Percentiles rank a stretch among this genome's conserved stretches.
phyloP scores from a whole-genome alignment of 2,888 invertebrate genomes.

The Emmelina monodactyla region DNA sequence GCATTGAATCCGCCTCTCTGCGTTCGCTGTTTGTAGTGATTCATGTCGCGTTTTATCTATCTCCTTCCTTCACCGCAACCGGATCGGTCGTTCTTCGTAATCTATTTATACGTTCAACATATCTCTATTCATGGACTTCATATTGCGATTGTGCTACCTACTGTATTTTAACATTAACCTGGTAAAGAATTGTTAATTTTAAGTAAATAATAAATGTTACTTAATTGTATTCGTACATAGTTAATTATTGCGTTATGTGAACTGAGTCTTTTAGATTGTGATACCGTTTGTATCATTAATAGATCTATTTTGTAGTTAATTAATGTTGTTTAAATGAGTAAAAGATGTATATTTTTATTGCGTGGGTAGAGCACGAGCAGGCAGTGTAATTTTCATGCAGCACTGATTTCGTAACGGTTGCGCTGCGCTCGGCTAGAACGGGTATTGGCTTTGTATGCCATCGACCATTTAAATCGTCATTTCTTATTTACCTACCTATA shows the following conservation, averaged over 20 bases:
- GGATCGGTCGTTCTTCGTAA: slow-evolving; percentile 64
- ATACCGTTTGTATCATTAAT: no score
- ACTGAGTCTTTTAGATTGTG: no score
- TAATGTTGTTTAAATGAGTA: no score
- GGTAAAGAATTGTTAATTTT: no score
- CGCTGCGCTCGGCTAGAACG: slow-evolving; percentile 61
- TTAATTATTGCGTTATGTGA: no score
- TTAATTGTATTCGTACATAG: no score
- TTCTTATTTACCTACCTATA: background rate
- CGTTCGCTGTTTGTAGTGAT: slow-evolving; percentile 59
- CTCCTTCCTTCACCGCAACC: slow-evolving; percentile 64
- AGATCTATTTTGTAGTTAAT: no score
- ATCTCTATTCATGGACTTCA: slow-evolving; percentile 55
- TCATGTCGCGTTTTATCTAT: slow-evolving; percentile 66
- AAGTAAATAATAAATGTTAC: no score
- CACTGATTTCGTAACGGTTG: slow-evolving; percentile 63
- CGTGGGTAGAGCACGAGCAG: slow-evolving; percentile 16
- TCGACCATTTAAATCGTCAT: slow-evolving; percentile 27
- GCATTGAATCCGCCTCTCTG: slow-evolving; percentile 42
- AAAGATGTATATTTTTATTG: slow-evolving; percentile 16
- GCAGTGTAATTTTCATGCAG: slow-evolving; percentile 54
- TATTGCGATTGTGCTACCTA: no score
- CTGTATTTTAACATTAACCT: no score
- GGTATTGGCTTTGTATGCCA: slow-evolving; percentile 51
- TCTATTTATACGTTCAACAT: slow-evolving; percentile 63